A percentile compares a stretch with the other conserved stretches of the same genome.
phyloP scores from a whole-genome alignment of 2,113 vertebrate species.

The Kryptolebias marmoratus region DNA sequence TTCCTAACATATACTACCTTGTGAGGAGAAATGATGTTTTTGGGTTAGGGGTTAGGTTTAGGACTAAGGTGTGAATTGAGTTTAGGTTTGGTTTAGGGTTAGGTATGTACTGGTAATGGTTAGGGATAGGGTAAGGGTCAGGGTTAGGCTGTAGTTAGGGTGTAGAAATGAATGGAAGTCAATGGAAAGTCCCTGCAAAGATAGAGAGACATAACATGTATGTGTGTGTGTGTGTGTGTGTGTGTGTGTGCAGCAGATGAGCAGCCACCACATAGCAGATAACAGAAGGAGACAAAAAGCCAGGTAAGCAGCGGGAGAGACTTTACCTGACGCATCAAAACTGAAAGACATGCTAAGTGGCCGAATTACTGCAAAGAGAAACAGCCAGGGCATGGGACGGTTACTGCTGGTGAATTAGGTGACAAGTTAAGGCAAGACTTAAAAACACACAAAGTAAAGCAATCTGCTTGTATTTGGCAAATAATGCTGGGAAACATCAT shows the following conservation, averaged over 20 bases:
- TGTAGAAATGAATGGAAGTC: no score
- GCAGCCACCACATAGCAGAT: conserved; percentile 73
- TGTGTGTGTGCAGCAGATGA: conserved; percentile 40
- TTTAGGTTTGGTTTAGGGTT: no score
- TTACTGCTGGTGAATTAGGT: conserved; percentile 50
- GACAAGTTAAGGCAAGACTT: conserved; percentile 30
- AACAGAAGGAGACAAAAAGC: conserved; percentile 53
- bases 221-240: conserved; percentile 11
- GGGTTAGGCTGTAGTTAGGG: no score
- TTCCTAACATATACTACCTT: no score
- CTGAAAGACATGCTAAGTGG: conserved; percentile 99
- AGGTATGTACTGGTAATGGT: no score
- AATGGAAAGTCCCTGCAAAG: no score
- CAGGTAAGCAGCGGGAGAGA: conserved; percentile 78
- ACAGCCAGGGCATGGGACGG: conserved; percentile 74
- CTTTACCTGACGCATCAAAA: conserved; percentile 99
- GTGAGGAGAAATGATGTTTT: no score
- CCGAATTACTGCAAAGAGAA: conserved; percentile 90
- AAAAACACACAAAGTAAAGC: conserved; percentile 7
- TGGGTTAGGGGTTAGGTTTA: no score
- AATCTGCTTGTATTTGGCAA: conserved; percentile 19
- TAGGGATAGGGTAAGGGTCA: no score
- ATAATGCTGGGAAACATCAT: conserved; percentile 15
- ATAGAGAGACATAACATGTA: conserved; percentile 59
- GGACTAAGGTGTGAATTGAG: no score